These are phyloP conservation scores for Diplolepis rosae DNA, from an alignment of 2,888 invertebrate genomes.

Conservation along the genomic window DNA sequence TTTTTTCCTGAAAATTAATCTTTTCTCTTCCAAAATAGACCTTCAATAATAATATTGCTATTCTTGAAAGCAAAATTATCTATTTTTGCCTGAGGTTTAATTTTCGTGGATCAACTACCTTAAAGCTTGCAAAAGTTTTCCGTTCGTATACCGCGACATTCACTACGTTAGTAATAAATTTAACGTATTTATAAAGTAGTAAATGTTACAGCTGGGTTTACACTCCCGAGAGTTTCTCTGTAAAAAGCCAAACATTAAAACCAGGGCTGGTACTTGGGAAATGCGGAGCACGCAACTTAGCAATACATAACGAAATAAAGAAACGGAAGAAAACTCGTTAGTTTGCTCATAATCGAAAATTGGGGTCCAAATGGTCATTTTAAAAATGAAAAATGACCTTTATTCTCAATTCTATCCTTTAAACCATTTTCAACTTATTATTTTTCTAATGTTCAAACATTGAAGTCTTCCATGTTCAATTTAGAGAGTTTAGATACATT, in stretches of 20 bases:
- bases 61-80: no score
- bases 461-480: no score
- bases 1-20: no score
- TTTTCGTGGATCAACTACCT: no score
- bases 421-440: no score
- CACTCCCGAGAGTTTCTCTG: slow-evolving; percentile 35
- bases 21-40: no score
- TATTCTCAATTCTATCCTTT: background rate
- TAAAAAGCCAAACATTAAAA: slow-evolving; percentile 21
- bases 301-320: background rate
- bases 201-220: slow-evolving; percentile 44
- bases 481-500: no score
- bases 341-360: background rate
- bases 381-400: background rate
- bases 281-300: background rate
- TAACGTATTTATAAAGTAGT: slow-evolving; percentile 45
- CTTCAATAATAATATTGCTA: no score
- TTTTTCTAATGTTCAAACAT: no score
- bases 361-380: background rate
- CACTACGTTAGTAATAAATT: slow-evolving; percentile 43
- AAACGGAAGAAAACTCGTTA: slow-evolving; percentile 2
- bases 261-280: slow-evolving; percentile 1
- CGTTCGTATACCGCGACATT: slow-evolving; percentile 24
- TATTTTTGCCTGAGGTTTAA: no score
- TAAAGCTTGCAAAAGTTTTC: slow-evolving; percentile 28